Evolutionary conservation across 2,888 invertebrate genomes (phyloP), one percentile per base, ranked within the genome.

Genomic region (Luffia ferchaultella): DNA sequence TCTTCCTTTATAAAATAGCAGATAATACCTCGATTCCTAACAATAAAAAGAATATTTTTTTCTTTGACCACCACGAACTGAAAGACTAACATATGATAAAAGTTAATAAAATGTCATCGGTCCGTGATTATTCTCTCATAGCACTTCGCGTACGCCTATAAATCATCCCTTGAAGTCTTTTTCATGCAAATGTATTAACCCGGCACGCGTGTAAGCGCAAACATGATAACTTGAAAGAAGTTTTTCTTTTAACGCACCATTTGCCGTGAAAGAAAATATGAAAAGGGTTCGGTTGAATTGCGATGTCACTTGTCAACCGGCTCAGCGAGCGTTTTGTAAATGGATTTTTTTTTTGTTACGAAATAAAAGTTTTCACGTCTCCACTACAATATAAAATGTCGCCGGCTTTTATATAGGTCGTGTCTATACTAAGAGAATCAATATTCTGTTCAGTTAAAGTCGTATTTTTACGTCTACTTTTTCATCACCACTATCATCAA

Each of bases 241-340:
- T 57, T 57, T 52, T 68, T 67, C 66, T 64, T 63, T 63, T 64
- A 62, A 59, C 67, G 68, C 64, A 58, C 65, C 73, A 73, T 74
- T 74, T 70, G 68, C 67, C 59, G 53, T 53, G 61, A 63, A 64
- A 64, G 55, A 61, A 60, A 62, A 64, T 60, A 62, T 67, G 68
- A 69, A 71, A 73, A 69, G 70, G 73, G 73, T 71, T 65, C 58
- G 53, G 63, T 64, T 67, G 72, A 70, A 73, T 73, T 68, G 70
- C 66, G 64, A 69, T 67, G 70, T 73, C 71, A 65, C 64, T 63
- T 67, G 69, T 72, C 67, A 65, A 61, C 59, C 58, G 65, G 58
- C 43, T 60, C 54, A 55, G 54, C 58, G 56, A 53, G 54, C 53
- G 55, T 54, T 50, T 58, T 57, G 57, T 55, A 52, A 55, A 54